Conservation (phyloP, 2,797 vertebrate species). For the Alouatta caraya region DNA sequence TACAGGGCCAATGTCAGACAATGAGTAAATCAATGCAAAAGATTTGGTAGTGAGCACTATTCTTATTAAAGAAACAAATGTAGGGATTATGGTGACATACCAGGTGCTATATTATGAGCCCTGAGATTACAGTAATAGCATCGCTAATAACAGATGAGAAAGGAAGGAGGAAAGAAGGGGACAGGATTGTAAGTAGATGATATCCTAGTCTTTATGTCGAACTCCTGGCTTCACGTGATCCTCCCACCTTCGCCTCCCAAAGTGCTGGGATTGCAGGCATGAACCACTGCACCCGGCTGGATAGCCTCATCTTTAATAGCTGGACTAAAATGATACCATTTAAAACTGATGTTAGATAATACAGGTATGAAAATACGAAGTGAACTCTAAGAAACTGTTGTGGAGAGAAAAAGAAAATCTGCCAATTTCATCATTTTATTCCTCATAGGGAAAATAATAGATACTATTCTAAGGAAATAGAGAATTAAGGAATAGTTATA, state of each 20-base stretch:
- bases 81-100: accelerated
- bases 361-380: neutral
- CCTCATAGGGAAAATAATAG: neutral
- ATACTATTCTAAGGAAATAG: neutral
- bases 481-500: neutral
- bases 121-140: neutral
- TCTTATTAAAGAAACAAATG: neutral
- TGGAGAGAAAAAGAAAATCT: neutral
- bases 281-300: no score
- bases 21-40: accelerated
- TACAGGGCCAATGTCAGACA: neutral
- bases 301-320: neutral
- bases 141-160: neutral
- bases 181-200: neutral
- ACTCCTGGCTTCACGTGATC: no score
- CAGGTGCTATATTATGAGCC: neutral
- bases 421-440: neutral
- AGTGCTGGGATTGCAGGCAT: no score
- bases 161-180: neutral
- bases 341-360: neutral
- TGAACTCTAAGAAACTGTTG: neutral
- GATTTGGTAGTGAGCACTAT: neutral
- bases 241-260: no score
- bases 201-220: no score
- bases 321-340: neutral